Evolutionary conservation across 1,140 invertebrate species (phyloP).

Genomic region (Drosophila triauraria): DNA sequence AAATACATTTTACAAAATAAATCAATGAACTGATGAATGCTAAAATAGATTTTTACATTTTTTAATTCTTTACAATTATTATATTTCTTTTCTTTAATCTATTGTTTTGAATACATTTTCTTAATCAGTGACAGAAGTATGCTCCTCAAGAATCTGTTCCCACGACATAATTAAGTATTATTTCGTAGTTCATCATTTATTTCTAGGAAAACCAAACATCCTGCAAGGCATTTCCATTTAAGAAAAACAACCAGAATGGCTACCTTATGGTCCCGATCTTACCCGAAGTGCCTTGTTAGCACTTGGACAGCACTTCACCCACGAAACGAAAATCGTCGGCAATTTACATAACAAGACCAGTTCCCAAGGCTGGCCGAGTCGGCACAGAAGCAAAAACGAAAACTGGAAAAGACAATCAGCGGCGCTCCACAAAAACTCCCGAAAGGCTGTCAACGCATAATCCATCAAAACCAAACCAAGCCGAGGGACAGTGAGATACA

Average conservation of each 20-base stretch:
- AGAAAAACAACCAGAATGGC: slow-evolving; percentile 12
- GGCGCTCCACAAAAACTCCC: slow-evolving; percentile 65
- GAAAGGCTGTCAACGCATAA: slow-evolving; percentile 79
- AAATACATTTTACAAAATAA: too few species aligned
- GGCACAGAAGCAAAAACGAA: slow-evolving; percentile 13
- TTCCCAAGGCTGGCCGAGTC: slow-evolving; percentile 60
- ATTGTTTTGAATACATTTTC: neutral
- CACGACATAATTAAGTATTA: slow-evolving; percentile 21
- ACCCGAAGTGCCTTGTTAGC: slow-evolving; percentile 68
- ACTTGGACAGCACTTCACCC: slow-evolving; percentile 72
- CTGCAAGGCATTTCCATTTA: slow-evolving; percentile 34
- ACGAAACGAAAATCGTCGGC: slow-evolving; percentile 48
- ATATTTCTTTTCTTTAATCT: neutral
- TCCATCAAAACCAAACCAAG: slow-evolving; percentile 65
- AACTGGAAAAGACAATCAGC: slow-evolving; percentile 70
- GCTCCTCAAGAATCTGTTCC: slow-evolving; percentile 1
- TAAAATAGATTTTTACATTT: too few species aligned
- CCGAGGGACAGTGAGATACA: slow-evolving; percentile 51
- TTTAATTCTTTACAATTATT: neutral
- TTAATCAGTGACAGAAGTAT: neutral
- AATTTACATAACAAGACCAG: slow-evolving; percentile 83
- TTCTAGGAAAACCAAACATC: slow-evolving; percentile 34
- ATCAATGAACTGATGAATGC: too few species aligned
- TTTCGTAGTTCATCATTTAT: slow-evolving; percentile 36
- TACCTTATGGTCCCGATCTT: slow-evolving; percentile 38